Percentiles rank a stretch among this genome's conserved stretches.
phyloP scores from a whole-genome alignment of 2,888 invertebrate species.

The Troglohyphantes excavatus region DNA sequence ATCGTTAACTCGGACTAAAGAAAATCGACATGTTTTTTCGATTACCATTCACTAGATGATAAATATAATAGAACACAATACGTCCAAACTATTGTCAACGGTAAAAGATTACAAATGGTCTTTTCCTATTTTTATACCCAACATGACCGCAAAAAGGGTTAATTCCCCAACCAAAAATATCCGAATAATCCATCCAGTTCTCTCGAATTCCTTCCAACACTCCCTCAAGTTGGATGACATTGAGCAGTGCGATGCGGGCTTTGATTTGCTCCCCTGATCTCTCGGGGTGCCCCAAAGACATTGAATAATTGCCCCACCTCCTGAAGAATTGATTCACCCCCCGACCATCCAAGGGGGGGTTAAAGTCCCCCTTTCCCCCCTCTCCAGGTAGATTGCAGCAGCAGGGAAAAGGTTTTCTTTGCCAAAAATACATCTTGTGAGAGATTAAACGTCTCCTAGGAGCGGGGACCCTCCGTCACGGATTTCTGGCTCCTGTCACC shows the following conservation, averaged over 20 bases:
- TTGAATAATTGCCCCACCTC: conserved; percentile 67
- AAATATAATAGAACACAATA: too few relatives aligned
- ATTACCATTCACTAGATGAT: too few relatives aligned
- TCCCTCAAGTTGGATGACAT: neutral
- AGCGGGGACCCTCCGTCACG: conserved; percentile 74
- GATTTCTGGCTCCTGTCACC: conserved; percentile 77
- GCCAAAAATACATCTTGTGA: conserved; percentile 76
- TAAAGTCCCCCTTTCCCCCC: neutral
- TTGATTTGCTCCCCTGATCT: conserved; percentile 68
- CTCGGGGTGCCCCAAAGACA: conserved; percentile 39
- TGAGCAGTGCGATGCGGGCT: conserved; percentile 16
- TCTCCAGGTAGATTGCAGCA: conserved; percentile 72
- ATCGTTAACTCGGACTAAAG: too few relatives aligned
- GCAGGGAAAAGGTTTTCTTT: conserved; percentile 71
- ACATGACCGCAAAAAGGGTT: neutral
- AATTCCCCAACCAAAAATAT: neutral
- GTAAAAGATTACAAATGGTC: too few relatives aligned
- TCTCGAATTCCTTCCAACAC: too few relatives aligned
- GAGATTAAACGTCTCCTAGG: conserved; percentile 72
- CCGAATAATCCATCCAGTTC: neutral
- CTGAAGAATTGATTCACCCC: conserved; percentile 69
- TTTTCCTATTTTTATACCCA: too few relatives aligned
- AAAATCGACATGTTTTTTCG: too few relatives aligned
- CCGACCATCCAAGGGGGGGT: conserved; percentile 26
- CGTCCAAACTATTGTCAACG: too few relatives aligned